Conservation (phyloP, 2,888 invertebrate genomes). For the Tinea trinotella region DNA sequence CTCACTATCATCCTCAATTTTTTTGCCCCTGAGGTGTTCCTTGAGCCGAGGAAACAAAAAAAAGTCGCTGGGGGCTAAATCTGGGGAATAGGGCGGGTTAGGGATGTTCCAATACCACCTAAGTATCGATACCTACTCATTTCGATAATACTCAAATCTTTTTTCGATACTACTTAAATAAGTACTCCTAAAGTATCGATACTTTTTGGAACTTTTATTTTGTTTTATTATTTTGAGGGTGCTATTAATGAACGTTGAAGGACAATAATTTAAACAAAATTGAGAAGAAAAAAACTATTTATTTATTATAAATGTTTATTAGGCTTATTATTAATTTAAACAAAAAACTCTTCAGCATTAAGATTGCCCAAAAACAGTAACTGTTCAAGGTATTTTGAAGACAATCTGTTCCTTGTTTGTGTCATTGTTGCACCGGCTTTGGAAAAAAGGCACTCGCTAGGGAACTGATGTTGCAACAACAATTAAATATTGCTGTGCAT, state of each 20-base stretch:
- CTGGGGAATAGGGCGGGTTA: too few species aligned
- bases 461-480: constrained; percentile 33
- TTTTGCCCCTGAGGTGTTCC: too few species aligned
- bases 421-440: constrained; percentile 32
- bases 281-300: constrained; percentile 12
- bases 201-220: too few species aligned
- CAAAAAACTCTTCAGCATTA: constrained; percentile 25
- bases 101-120: too few species aligned
- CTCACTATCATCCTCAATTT: too few species aligned
- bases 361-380: constrained; percentile 26
- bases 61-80: too few species aligned
- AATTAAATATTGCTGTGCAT: constrained; percentile 31
- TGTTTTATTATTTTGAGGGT: too few species aligned
- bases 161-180: constrained; percentile 8
- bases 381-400: constrained; percentile 27
- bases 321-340: constrained; percentile 22
- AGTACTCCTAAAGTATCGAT: constrained; percentile 9
- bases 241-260: too few species aligned
- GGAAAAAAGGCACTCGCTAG: constrained; percentile 34
- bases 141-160: too few species aligned
- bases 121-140: too few species aligned
- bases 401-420: constrained; percentile 32
- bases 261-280: neutral
- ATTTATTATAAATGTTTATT: constrained; percentile 23
- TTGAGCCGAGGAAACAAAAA: too few species aligned